A percentile compares a stretch with the other conserved stretches of the same genome.
These are phyloP conservation scores for Notechis scutatus DNA, from an alignment of 2,113 vertebrate species.

Conservation along the genomic window DNA sequence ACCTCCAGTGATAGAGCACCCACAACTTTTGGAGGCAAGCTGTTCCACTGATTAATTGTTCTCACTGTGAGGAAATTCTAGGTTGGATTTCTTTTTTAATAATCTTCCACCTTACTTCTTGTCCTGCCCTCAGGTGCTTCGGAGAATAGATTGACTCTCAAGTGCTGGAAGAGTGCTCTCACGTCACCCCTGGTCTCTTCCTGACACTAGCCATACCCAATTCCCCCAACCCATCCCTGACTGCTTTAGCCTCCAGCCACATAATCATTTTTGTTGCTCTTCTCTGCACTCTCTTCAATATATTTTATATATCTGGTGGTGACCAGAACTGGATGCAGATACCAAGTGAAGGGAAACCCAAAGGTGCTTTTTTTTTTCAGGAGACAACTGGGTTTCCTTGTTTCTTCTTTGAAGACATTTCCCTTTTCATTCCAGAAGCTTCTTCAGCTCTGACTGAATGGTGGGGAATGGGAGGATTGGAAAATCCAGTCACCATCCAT, in stretches of 20 bases:
- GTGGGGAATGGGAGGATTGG: no score
- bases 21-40: background rate
- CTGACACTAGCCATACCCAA: background rate
- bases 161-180: background rate
- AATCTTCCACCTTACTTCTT: background rate
- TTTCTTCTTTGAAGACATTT: no score
- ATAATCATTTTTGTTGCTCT: background rate
- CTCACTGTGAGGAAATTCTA: background rate
- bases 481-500: no score
- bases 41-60: background rate
- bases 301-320: background rate
- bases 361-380: no score
- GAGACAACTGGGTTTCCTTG: no score
- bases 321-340: background rate
- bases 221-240: background rate
- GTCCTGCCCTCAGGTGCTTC: background rate
- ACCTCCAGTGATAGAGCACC: background rate
- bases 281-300: background rate
- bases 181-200: background rate
- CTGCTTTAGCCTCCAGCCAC: background rate
- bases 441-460: no score
- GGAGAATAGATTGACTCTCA: background rate
- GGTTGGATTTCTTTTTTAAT: background rate
- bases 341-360: background rate
- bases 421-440: no score